Percentiles rank a stretch among this genome's conserved stretches.
Conservation (phyloP, 2,113 vertebrate genomes). For the Centrocercus urophasianus region DNA sequence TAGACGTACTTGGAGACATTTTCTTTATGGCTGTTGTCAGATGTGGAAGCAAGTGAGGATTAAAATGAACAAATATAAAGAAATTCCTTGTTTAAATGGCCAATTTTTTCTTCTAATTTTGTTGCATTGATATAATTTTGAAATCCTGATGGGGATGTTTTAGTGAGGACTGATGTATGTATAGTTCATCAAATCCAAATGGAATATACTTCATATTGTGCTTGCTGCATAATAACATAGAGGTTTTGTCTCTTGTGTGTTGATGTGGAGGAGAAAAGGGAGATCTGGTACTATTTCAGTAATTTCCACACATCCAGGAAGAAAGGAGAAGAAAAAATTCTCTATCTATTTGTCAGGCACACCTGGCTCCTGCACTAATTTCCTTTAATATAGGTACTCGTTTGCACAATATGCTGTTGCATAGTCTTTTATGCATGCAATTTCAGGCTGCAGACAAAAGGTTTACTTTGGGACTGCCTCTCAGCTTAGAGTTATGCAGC, state of each 20-base stretch:
- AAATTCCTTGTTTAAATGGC: conserved; percentile 6
- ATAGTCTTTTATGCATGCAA: neutral
- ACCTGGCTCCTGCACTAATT: conserved; percentile 10
- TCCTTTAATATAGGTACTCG: neutral
- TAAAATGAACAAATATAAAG: neutral
- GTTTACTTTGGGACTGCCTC: conserved; percentile 1
- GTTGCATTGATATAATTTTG: neutral
- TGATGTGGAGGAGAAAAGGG: neutral
- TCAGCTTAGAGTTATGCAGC: neutral
- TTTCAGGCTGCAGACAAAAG: conserved; percentile 19
- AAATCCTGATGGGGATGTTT: neutral
- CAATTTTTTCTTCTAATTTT: neutral
- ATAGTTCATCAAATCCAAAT: neutral
- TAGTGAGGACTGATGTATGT: neutral
- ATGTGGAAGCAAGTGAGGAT: neutral
- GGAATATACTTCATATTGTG: neutral
- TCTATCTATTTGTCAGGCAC: neutral
- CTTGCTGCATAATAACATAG: neutral
- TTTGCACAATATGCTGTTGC: neutral
- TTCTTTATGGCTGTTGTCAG: neutral
- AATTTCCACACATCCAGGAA: neutral
- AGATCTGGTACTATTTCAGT: neutral
- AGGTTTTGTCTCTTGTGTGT: neutral
- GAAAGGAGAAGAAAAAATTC: neutral
- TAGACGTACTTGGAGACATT: neutral